These are phyloP conservation scores for Drosophila merina DNA, from an alignment of 2,888 invertebrate genomes.

Conservation along the genomic window DNA sequence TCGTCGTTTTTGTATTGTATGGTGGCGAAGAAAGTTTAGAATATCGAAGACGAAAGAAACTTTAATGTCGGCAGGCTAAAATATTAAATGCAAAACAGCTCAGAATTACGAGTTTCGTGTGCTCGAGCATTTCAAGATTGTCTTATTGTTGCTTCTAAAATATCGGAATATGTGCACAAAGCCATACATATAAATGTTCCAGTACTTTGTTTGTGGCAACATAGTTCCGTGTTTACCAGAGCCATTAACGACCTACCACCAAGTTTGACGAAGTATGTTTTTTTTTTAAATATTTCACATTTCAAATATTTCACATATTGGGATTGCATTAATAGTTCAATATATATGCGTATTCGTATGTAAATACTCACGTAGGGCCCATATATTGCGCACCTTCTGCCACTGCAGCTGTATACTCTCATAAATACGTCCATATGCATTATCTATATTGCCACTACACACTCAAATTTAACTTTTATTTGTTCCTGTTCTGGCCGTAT, in stretches of 20 bases:
- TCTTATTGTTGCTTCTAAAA: conserved; percentile 59
- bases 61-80: conserved; percentile 32
- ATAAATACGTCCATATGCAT: conserved; percentile 42
- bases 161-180: conserved; percentile 18
- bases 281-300: background rate
- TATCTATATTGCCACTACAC: conserved; percentile 43
- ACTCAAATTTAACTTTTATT: conserved; percentile 39
- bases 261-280: conserved; percentile 5
- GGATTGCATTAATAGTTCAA: conserved; percentile 27
- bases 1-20: conserved; percentile 65
- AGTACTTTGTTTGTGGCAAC: conserved; percentile 63
- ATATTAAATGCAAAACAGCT: background rate
- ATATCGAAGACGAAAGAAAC: conserved; percentile 26
- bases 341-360: conserved; percentile 27
- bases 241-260: conserved; percentile 7
- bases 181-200: conserved; percentile 39
- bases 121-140: conserved; percentile 49
- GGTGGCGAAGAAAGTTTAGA: conserved; percentile 58
- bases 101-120: conserved; percentile 56
- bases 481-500: conserved; percentile 6
- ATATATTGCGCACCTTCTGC: conserved; percentile 38
- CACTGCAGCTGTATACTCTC: conserved; percentile 33
- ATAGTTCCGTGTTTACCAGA: conserved; percentile 16
- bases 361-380: conserved; percentile 35
- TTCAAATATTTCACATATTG: background rate